phyloP scores from a whole-genome alignment of 2,888 invertebrate genomes.

The Pyrochroa serraticornis region DNA sequence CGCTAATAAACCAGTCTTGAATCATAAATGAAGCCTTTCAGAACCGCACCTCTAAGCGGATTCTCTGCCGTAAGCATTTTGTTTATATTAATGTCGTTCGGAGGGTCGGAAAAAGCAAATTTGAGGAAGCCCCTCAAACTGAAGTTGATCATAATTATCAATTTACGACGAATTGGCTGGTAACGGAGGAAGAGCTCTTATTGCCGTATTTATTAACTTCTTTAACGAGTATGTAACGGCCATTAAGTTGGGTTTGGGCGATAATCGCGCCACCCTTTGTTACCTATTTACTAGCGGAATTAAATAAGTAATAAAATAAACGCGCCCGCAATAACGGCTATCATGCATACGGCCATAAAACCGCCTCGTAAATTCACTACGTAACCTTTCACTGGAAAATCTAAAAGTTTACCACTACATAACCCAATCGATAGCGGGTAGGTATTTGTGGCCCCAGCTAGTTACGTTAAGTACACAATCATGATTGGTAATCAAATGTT shows the following conservation, averaged over 20 bases:
- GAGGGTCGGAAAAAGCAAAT: conserved; percentile 8
- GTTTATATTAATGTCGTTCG: conserved; percentile 5
- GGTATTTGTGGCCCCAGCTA: no score
- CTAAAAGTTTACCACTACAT: conserved; percentile 10
- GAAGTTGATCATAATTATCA: no score
- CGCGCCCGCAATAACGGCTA: conserved; percentile 12
- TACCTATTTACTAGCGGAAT: conserved; percentile 12
- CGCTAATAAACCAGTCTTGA: conserved; percentile 15
- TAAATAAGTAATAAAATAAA: conserved; percentile 23
- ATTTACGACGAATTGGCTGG: no score
- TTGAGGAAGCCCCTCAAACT: neutral
- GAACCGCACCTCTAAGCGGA: neutral
- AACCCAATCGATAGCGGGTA: conserved; percentile 7
- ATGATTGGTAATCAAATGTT: no score
- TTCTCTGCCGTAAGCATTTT: conserved; percentile 3
- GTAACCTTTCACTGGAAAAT: conserved; percentile 22
- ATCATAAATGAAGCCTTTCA: conserved; percentile 16
- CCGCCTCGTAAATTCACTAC: conserved; percentile 17
- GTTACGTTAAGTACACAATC: no score
- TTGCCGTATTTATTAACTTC: no score
- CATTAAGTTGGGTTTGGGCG: conserved; percentile 6
- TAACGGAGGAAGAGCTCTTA: no score
- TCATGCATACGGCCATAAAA: conserved; percentile 19
- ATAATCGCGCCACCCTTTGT: conserved; percentile 9
- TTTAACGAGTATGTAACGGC: neutral